Conservation (phyloP, 2,888 invertebrate species). For the Acleris literana region DNA sequence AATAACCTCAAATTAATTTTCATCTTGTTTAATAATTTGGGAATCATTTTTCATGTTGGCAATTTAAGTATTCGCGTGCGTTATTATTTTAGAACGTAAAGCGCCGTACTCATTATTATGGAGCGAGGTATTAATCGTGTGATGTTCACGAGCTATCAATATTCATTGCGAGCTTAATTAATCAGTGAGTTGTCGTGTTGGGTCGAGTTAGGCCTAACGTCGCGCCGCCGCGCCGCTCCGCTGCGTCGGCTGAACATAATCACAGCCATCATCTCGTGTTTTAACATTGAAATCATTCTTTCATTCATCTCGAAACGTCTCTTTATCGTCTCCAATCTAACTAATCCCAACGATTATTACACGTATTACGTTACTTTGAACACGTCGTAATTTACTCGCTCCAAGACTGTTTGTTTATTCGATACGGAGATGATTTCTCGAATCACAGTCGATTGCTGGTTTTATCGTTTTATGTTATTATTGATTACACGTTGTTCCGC, state of each 20-base stretch:
- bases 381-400: conserved; percentile 69
- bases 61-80: conserved; percentile 34
- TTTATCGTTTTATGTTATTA: conserved; percentile 66
- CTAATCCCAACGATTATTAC: conserved; percentile 76
- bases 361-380: conserved; percentile 75
- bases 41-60: conserved; percentile 44
- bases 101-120: too few relatives aligned
- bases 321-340: conserved; percentile 75
- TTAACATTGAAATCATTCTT: conserved; percentile 76
- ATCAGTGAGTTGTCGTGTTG: conserved; percentile 63
- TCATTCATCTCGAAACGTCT: conserved; percentile 68
- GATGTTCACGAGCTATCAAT: conserved; percentile 59
- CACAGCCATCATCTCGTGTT: conserved; percentile 68
- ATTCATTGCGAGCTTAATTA: conserved; percentile 67
- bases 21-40: conserved; percentile 51
- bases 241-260: conserved; percentile 62
- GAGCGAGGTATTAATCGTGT: conserved; percentile 6
- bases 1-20: conserved; percentile 67
- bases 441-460: conserved; percentile 62
- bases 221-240: conserved; percentile 54
- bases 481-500: conserved; percentile 73
- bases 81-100: conserved; percentile 23
- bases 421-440: conserved; percentile 66
- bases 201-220: conserved; percentile 75
- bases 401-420: conserved; percentile 73